Percentiles rank a stretch among this genome's conserved stretches.
Evolutionary conservation across 2,113 vertebrate genomes (phyloP).

Genomic region (Furnarius figulus): DNA sequence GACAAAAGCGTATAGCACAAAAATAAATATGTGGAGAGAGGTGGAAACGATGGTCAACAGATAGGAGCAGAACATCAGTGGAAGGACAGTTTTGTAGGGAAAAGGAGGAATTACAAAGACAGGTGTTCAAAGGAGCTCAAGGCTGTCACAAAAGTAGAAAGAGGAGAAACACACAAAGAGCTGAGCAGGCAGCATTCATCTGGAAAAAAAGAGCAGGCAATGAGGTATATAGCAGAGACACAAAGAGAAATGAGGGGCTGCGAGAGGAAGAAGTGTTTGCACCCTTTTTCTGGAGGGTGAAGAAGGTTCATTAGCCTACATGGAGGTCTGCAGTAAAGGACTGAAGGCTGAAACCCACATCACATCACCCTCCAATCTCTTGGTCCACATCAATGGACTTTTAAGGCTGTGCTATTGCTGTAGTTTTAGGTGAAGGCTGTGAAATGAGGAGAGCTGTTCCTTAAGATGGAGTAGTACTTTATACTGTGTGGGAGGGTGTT

Average conservation of each 20-base stretch:
- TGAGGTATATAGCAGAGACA: background rate
- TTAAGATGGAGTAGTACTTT: background rate
- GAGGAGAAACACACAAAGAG: slow-evolving; percentile 18
- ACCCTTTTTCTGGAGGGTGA: background rate
- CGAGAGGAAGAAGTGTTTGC: background rate
- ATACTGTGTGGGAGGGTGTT: background rate
- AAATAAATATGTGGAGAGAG: slow-evolving; percentile 13
- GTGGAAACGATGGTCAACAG: background rate
- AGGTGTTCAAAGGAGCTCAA: background rate
- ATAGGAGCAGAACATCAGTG: background rate
- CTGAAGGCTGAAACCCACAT: background rate
- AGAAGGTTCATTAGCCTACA: background rate
- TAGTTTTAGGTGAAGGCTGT: background rate
- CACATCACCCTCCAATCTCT: background rate
- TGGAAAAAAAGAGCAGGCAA: slow-evolving; percentile 9
- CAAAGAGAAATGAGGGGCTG: background rate
- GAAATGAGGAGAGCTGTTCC: background rate
- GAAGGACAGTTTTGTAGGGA: background rate
- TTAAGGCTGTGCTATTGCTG: background rate
- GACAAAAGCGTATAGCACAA: background rate
- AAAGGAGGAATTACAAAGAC: slow-evolving; percentile 12
- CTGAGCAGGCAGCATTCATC: background rate
- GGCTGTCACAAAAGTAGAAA: slow-evolving; percentile 18
- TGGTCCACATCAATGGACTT: background rate
- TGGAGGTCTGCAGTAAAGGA: background rate